Base-by-base conservation (phyloP, 2,113 vertebrate genomes). In the Barnardius zonarius region DNA sequence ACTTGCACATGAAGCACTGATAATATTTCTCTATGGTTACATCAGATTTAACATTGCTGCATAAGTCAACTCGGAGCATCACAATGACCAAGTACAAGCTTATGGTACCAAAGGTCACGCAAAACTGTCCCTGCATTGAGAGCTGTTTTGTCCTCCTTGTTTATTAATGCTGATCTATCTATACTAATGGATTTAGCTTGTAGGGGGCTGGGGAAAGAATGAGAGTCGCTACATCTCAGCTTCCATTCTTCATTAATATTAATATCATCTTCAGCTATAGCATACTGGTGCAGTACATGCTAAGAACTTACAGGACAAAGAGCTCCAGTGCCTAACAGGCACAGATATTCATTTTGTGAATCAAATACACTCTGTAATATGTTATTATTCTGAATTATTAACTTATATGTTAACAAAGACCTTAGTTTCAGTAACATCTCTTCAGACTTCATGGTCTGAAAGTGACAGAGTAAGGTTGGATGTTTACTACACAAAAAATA, bases 101-200 rank as follows among this genome's bases (percentile, higher is more conserved):
- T 48, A 48, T 51, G 0, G 7, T 37, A 87, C 48, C 74, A 93
- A 84, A 94, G 95, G 96, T 97, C 95, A 92, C 2, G 2, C 57
- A 76, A 74, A 97, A 96, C 83, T 92, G 96, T 97, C 97, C 96
- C 96, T 88, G 85, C 55, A 68, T 25, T 92, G 95, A 97, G 92
- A 97, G 96, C 93, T 92, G 6, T 95, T 97, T 94, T 92, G 91
- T 97, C 80, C 80, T 97, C 84, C 96, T 92, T 97, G 96, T 98
- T 97, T 97, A 96, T 98, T 97, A 97, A 97, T 96, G 97, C 92
- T 84, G 66, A 96, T 97, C 90, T 95, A 91, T 92, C 97, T 93
- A 80, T 96, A 97, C 97, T 98, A 98, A 98, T 98, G 98, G 97
- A 95, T 98, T 98, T 96, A 92, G 92, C 86, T 96, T 95, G 87